A percentile compares a stretch with the other conserved stretches of the same genome.
phyloP scores from a whole-genome alignment of 2,797 vertebrate genomes.

The Cynopterus sphinx region DNA sequence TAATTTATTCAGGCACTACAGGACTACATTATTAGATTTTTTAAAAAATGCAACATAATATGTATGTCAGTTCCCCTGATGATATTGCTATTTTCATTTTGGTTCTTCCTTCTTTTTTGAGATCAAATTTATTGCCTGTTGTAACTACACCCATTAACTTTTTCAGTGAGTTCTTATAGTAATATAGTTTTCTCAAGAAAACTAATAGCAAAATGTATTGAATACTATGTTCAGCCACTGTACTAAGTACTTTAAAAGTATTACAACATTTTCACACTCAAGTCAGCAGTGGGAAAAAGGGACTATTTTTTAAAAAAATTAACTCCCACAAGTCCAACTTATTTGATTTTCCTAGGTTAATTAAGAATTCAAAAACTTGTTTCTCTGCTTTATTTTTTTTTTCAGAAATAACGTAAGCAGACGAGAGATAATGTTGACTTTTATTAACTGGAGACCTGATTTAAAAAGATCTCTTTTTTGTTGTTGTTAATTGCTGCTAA shows the following conservation, averaged over 20 bases:
- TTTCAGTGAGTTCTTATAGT: not conserved
- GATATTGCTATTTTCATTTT: not conserved
- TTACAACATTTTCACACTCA: not conserved
- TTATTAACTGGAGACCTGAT: not conserved
- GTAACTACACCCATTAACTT: not conserved
- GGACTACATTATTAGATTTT: not conserved
- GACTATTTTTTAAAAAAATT: not conserved
- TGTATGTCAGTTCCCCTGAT: not conserved
- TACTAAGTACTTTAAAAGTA: not conserved
- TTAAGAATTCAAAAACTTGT: not conserved
- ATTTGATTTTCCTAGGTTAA: not conserved
- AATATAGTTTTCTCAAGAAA: not conserved
- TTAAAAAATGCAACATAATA: not conserved
- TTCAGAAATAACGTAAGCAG: not conserved
- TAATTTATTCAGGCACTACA: not conserved
- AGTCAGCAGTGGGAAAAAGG: not conserved
- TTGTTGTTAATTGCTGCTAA: not conserved
- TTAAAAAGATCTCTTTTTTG: not conserved
- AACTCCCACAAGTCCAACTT: not conserved
- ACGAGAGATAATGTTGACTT: not conserved
- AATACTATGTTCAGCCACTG: not conserved
- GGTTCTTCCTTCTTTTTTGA: not conserved
- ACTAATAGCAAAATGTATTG: not conserved
- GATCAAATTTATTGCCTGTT: not conserved
- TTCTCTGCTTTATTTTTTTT: not conserved